phyloP scores from a whole-genome alignment of 2,888 invertebrate species.

The Apotomis capreana region DNA sequence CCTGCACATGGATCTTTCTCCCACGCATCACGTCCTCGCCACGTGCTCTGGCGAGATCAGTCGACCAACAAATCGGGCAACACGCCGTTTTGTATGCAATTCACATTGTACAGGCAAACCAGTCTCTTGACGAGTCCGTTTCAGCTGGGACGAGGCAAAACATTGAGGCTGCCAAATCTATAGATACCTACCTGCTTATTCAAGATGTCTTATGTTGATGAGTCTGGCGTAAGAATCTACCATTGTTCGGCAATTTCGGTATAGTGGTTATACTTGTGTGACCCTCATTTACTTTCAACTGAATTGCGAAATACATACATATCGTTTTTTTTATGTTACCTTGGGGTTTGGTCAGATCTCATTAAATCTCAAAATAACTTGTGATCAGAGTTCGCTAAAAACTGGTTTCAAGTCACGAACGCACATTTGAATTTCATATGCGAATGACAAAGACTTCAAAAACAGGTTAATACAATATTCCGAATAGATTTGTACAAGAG shows the following conservation, averaged over 20 bases:
- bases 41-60: constrained; percentile 55
- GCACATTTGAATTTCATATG: constrained; percentile 2
- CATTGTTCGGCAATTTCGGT: background rate
- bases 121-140: constrained; percentile 9
- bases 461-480: constrained; percentile 3
- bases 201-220: constrained; percentile 5
- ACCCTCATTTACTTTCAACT: background rate
- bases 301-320: background rate
- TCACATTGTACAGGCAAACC: constrained; percentile 28
- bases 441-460: constrained; percentile 16
- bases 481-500: background rate
- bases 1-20: constrained; percentile 50
- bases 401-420: constrained; percentile 30
- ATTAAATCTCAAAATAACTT: constrained; percentile 35
- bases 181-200: background rate
- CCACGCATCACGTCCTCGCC: constrained; percentile 54
- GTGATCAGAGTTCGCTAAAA: constrained; percentile 3
- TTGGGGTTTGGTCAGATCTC: constrained; percentile 17
- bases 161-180: constrained; percentile 30
- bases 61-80: constrained; percentile 50
- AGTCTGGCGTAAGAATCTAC: constrained; percentile 1
- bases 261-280: constrained; percentile 10
- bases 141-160: constrained; percentile 23
- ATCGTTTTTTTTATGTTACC: constrained; percentile 6
- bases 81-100: constrained; percentile 29